These are phyloP conservation scores for Pitangus sulphuratus DNA, from an alignment of 2,797 vertebrate species.

Conservation along the genomic window DNA sequence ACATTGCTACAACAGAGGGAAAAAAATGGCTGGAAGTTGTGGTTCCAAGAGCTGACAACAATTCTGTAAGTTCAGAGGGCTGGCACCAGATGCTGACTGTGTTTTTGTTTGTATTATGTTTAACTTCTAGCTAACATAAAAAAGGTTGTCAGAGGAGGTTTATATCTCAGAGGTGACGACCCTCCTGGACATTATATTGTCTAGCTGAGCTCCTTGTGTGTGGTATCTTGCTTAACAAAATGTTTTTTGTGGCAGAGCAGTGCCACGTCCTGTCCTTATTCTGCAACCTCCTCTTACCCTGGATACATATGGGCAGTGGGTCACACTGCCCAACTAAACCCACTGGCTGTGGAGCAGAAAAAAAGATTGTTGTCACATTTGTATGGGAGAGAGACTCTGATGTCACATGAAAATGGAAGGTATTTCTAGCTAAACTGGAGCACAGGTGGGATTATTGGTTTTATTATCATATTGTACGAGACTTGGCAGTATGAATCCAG, in stretches of 20 bases:
- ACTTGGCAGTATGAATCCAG: neutral
- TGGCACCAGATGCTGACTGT: neutral
- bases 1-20: neutral
- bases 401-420: neutral
- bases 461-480: neutral
- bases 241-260: neutral
- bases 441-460: neutral
- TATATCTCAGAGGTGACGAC: neutral
- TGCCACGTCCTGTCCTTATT: neutral
- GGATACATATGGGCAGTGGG: too few relatives aligned
- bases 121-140: neutral
- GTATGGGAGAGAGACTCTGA: neutral
- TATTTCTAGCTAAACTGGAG: neutral
- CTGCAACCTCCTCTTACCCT: neutral
- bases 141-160: neutral
- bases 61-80: neutral
- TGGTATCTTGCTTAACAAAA: neutral
- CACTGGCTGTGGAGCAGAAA: neutral
- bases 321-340: neutral
- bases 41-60: neutral
- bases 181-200: neutral
- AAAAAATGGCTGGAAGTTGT: neutral
- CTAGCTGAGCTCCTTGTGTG: neutral
- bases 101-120: neutral
- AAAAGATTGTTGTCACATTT: neutral